Evolutionary conservation across 2,888 invertebrate genomes (phyloP), one percentile per base, ranked within the genome.

Genomic region (Drosophila putrida): DNA sequence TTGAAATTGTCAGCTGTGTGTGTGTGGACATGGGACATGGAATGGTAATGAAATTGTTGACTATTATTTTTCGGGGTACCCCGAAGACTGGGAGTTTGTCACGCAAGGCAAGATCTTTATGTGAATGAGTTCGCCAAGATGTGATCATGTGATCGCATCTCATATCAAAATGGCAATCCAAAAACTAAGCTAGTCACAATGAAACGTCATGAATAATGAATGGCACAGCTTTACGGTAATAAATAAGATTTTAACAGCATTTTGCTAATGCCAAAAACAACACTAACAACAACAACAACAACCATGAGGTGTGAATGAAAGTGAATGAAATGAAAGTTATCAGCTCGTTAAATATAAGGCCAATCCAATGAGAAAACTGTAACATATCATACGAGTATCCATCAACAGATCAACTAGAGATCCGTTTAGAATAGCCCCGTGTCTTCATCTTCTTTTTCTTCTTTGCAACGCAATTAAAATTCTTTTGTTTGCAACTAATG

Each of bases 281-380:
- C 31, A 31, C 6, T 15, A 20, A 20, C 4, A 43, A 15, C 3
- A n/a, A 31, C n/a, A 28, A 25, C 33, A 33, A 43, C 39, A 47
- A 35, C 51, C 36, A 39, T 36, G 54, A 87, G 69, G 82, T 88
- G 88, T 82, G 80, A 88, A 85, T 71, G 82, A 88, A 83, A 85
- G 87, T 72, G 68, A 85, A 73, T 74, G 60, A 88, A 79, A 80
- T 80, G 86, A 82, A 82, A 82, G 86, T 80, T 82, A 86, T 82
- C 80, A 55, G 57, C 57, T 43, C 68, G 62, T 73, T 55, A 25
- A 31, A 72, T 65, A 61, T 60, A 47, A 60, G 63, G 64, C 63
- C 68, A 76, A 76, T 82, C 43, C 38, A 39, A 55, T 55, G 55
- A 35, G 43, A 55, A 65, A 67, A 68, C 53, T 71, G 53, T 47